These are phyloP conservation scores for Chlorodrepanis virens DNA, from an alignment of 2,113 vertebrate genomes.

Conservation along the genomic window DNA sequence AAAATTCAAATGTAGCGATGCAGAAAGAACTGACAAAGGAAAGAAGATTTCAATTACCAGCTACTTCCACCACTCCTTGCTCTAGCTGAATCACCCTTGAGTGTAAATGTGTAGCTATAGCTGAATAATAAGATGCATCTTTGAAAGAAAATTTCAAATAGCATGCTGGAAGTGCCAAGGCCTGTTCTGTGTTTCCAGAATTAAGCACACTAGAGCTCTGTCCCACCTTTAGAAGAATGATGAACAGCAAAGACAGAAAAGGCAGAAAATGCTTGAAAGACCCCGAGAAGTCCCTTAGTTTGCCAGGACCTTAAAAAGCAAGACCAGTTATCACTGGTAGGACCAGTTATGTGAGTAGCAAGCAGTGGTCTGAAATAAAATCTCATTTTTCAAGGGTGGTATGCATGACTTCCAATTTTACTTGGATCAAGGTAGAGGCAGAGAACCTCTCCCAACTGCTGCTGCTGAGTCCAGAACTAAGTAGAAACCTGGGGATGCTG, in stretches of 20 bases:
- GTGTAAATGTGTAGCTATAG: not conserved
- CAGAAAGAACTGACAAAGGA: constrained; percentile 12
- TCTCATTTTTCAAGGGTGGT: not conserved
- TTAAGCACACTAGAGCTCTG: not conserved
- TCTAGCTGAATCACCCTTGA: not conserved
- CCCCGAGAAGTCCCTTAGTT: not conserved
- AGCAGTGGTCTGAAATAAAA: not conserved
- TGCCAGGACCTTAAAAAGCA: not conserved
- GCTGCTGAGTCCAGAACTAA: not conserved
- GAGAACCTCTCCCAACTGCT: not conserved
- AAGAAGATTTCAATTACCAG: constrained; percentile 6
- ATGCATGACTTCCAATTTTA: accelerated
- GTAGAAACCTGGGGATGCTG: not conserved
- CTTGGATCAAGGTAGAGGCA: not conserved
- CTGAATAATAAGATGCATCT: not conserved
- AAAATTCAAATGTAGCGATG: not conserved
- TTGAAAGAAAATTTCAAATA: not conserved
- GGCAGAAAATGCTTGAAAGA: not conserved
- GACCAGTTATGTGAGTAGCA: not conserved
- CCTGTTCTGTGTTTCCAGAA: not conserved
- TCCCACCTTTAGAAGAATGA: not conserved
- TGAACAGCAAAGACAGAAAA: not conserved
- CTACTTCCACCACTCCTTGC: not conserved
- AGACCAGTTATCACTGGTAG: not conserved
- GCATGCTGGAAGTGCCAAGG: not conserved